Percentiles rank a stretch among this genome's conserved stretches.
Evolutionary conservation across 2,888 invertebrate species (phyloP).

Genomic region (Cryptocheilus praepositus): DNA sequence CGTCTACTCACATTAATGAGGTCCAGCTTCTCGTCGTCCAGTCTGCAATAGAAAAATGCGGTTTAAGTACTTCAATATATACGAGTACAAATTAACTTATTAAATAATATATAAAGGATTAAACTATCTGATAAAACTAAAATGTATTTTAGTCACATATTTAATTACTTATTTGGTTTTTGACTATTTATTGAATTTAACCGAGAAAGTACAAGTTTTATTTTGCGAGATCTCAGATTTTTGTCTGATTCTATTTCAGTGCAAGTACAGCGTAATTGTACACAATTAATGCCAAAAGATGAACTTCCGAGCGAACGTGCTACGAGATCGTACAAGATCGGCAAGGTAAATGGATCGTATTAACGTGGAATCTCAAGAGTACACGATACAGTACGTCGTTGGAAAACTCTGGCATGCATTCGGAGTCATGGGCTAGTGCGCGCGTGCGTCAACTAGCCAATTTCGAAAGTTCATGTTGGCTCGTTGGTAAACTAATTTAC

Average conservation of each 20-base stretch:
- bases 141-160: too few species aligned
- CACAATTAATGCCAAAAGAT: not conserved
- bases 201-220: too few species aligned
- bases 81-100: constrained; percentile 1
- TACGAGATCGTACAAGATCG: not conserved
- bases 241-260: too few species aligned
- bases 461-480: constrained; percentile 43
- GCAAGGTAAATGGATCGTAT: constrained; percentile 26
- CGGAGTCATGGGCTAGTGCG: constrained; percentile 21
- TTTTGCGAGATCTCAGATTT: too few species aligned
- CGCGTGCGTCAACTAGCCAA: constrained; percentile 35
- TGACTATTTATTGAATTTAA: too few species aligned
- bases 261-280: too few species aligned
- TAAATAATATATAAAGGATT: too few species aligned
- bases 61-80: constrained; percentile 1
- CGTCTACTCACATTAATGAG: constrained; percentile 90
- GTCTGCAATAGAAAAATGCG: constrained; percentile 78
- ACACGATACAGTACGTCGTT: constrained; percentile 18
- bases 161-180: too few species aligned
- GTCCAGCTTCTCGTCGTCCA: constrained; percentile 88
- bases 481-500: constrained; percentile 58
- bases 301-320: not conserved
- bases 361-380: constrained; percentile 29
- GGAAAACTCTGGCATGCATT: constrained; percentile 34
- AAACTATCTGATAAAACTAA: too few species aligned